These are phyloP conservation scores for Drosophila pandora DNA, from an alignment of 1,140 invertebrate species.

Conservation along the genomic window DNA sequence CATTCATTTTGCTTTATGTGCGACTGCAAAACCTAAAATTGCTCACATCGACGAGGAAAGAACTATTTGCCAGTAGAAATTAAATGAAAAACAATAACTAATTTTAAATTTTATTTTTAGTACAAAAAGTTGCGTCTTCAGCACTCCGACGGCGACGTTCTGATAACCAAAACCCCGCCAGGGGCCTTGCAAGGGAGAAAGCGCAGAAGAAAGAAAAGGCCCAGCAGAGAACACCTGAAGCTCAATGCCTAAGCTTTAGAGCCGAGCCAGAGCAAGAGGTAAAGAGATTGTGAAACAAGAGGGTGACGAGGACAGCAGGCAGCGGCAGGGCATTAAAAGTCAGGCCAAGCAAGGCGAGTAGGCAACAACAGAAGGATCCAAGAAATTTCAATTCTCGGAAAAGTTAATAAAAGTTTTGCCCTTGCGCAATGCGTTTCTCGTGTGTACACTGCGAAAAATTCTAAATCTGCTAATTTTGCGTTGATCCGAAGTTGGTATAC, in stretches of 20 bases:
- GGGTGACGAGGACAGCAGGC: constrained; percentile 9
- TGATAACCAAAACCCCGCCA: no score
- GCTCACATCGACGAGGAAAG: constrained; percentile 66
- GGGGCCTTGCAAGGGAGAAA: constrained; percentile 2
- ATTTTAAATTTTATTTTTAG: no score
- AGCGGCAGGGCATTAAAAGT: constrained; percentile 64
- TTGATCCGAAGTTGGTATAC: background rate
- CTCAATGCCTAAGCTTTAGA: constrained; percentile 41
- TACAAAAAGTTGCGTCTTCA: no score
- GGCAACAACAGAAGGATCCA: constrained; percentile 76
- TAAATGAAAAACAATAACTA: background rate
- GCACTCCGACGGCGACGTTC: no score
- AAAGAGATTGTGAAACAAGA: constrained; percentile 1
- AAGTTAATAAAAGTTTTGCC: constrained; percentile 81
- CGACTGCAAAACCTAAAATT: constrained; percentile 74
- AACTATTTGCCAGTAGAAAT: no score
- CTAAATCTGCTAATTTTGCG: background rate
- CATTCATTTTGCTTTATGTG: constrained; percentile 77
- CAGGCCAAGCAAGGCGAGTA: constrained; percentile 75
- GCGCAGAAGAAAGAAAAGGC: constrained; percentile 43
- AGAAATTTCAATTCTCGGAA: constrained; percentile 80
- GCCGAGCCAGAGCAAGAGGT: constrained; percentile 11
- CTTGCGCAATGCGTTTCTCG: constrained; percentile 73
- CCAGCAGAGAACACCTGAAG: constrained; percentile 66
- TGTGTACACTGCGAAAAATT: constrained; percentile 15